phyloP scores from a whole-genome alignment of 2,797 vertebrate species.

The Arrhamphus sclerolepis region DNA sequence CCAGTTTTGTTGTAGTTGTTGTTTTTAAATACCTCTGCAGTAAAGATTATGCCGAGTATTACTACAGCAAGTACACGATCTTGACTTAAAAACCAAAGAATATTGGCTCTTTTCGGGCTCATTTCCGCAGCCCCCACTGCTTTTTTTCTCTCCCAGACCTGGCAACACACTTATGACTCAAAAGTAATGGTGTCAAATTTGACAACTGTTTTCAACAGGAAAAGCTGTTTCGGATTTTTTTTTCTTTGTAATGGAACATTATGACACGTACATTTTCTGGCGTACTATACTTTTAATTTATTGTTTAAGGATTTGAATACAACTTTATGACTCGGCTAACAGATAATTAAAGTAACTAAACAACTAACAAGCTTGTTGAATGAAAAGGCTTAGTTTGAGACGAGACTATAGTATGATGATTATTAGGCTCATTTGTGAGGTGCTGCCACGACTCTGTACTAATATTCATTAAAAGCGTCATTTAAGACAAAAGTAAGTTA shows the following conservation, averaged over 20 bases:
- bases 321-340: conserved; percentile 31
- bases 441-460: too few species aligned
- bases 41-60: too few species aligned
- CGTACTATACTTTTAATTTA: too few species aligned
- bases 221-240: background rate
- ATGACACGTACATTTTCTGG: background rate
- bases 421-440: too few species aligned
- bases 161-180: background rate
- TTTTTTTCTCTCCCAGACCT: background rate
- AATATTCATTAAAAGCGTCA: conserved; percentile 3
- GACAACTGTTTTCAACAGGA: background rate
- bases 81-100: too few species aligned
- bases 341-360: background rate
- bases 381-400: background rate
- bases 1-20: too few species aligned
- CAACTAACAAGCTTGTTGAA: background rate
- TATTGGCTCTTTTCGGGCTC: background rate
- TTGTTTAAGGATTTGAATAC: background rate
- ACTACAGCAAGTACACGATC: too few species aligned
- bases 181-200: background rate
- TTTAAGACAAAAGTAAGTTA: conserved; percentile 2
- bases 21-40: too few species aligned
- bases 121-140: background rate
- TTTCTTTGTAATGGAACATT: too few species aligned
- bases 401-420: background rate